Percentiles rank a stretch among this genome's conserved stretches.
These are phyloP conservation scores for Amyelois transitella DNA, from an alignment of 1,140 invertebrate genomes.

Conservation along the genomic window DNA sequence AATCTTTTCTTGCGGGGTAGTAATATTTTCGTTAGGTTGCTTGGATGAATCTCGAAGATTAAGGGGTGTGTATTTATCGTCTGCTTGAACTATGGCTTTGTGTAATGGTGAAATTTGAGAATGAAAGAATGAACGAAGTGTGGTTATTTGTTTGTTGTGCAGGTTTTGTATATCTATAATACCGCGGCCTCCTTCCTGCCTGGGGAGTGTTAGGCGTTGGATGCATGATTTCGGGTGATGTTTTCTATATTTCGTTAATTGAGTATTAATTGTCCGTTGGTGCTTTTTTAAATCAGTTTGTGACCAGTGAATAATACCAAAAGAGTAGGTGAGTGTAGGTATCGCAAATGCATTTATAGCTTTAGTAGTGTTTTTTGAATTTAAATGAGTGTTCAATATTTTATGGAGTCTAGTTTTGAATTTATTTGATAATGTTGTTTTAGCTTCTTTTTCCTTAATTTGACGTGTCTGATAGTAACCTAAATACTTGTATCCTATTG, in stretches of 20 bases:
- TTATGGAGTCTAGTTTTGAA: not conserved
- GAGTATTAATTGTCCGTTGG: slow-evolving; percentile 2
- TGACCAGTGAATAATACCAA: slow-evolving; percentile 1
- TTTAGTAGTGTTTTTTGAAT: not conserved
- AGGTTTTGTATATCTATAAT: slow-evolving; percentile 11
- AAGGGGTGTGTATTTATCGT: not conserved
- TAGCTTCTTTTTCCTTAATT: not conserved
- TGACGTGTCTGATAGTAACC: not conserved
- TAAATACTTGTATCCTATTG: not conserved
- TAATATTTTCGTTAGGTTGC: not conserved
- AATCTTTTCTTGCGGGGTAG: not conserved
- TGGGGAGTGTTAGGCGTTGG: slow-evolving; percentile 5
- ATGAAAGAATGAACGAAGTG: not conserved
- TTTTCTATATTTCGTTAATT: slow-evolving; percentile 10
- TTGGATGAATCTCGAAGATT: not conserved
- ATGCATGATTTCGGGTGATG: slow-evolving; percentile 10
- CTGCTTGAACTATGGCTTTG: not conserved
- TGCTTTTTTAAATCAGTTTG: not conserved
- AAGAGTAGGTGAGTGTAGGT: slow-evolving; percentile 1
- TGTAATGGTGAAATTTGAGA: not conserved
- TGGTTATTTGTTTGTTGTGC: slow-evolving; percentile 9
- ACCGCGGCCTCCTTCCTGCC: slow-evolving; percentile 9
- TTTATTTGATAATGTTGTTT: not conserved
- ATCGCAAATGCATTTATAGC: slow-evolving; percentile 4
- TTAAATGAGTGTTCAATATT: not conserved